These are phyloP conservation scores for Eidolon helvum DNA, from an alignment of 2,113 vertebrate species.

Conservation along the genomic window DNA sequence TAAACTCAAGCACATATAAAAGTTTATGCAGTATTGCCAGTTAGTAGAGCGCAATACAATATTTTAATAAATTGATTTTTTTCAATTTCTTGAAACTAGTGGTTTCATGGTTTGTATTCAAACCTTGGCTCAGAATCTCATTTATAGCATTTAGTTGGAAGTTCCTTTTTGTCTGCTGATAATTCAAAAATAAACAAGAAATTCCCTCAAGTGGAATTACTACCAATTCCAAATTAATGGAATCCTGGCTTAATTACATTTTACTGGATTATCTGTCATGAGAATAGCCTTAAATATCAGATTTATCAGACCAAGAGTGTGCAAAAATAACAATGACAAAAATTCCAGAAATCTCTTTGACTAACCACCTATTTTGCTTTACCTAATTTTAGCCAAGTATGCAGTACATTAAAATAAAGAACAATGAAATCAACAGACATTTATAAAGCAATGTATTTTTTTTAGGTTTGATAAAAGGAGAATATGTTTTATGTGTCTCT, in stretches of 20 bases:
- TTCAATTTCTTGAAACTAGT: neutral
- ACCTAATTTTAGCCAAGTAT: neutral
- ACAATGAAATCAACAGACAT: neutral
- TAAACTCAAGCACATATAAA: neutral
- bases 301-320: neutral
- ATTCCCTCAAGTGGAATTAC: neutral
- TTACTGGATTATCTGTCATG: neutral
- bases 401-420: neutral
- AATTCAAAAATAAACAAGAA: neutral
- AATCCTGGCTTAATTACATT: neutral
- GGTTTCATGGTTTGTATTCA: neutral
- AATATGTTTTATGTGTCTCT: neutral
- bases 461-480: neutral
- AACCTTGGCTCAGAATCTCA: neutral
- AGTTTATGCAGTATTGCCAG: neutral
- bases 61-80: neutral
- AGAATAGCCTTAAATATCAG: neutral
- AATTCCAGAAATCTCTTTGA: neutral
- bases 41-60: accelerated
- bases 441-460: neutral
- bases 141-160: neutral
- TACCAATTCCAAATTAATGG: neutral
- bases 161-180: neutral
- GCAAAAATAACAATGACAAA: neutral
- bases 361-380: neutral